Evolutionary conservation across 2,888 invertebrate species (phyloP).

Genomic region (Rhagium mordax): DNA sequence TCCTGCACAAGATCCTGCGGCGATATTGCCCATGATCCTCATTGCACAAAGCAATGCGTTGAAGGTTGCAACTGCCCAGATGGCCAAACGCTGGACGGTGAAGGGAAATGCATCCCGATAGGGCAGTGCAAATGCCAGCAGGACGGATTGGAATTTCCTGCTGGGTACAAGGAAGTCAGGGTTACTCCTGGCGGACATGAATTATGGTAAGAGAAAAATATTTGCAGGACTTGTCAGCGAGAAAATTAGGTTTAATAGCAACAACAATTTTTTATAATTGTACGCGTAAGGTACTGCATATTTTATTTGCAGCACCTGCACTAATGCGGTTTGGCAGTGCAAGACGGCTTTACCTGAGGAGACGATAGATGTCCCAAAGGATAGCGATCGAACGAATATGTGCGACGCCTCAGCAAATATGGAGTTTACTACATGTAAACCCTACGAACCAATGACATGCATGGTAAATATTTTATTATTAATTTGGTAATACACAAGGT

Average conservation of each 20-base stretch:
- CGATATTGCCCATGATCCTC: slow-evolving; percentile 72
- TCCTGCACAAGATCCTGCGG: slow-evolving; percentile 84
- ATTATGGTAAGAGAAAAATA: slow-evolving; percentile 75
- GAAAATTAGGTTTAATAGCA: too few species aligned
- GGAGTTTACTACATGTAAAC: slow-evolving; percentile 85
- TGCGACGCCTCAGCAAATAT: slow-evolving; percentile 79
- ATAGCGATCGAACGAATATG: slow-evolving; percentile 75
- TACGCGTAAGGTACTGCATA: too few species aligned
- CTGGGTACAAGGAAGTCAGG: slow-evolving; percentile 85
- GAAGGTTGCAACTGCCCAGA: slow-evolving; percentile 93
- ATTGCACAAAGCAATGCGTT: slow-evolving; percentile 80
- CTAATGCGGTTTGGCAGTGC: slow-evolving; percentile 84
- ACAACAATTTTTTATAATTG: too few species aligned
- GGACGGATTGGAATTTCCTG: slow-evolving; percentile 80
- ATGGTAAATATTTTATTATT: slow-evolving; percentile 76
- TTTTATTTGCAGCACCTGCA: slow-evolving; percentile 74
- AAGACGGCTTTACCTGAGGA: slow-evolving; percentile 77
- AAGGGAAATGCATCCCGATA: slow-evolving; percentile 83
- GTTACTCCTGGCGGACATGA: slow-evolving; percentile 79
- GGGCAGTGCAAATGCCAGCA: slow-evolving; percentile 84
- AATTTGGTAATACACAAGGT: background rate
- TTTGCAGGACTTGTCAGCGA: too few species aligned
- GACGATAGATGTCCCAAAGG: slow-evolving; percentile 77
- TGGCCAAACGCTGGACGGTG: slow-evolving; percentile 82
- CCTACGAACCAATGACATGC: slow-evolving; percentile 85